Percentiles rank a stretch among this genome's conserved stretches.
Evolutionary conservation across 2,888 invertebrate species (phyloP).

Genomic region (Platypus cylindrus): DNA sequence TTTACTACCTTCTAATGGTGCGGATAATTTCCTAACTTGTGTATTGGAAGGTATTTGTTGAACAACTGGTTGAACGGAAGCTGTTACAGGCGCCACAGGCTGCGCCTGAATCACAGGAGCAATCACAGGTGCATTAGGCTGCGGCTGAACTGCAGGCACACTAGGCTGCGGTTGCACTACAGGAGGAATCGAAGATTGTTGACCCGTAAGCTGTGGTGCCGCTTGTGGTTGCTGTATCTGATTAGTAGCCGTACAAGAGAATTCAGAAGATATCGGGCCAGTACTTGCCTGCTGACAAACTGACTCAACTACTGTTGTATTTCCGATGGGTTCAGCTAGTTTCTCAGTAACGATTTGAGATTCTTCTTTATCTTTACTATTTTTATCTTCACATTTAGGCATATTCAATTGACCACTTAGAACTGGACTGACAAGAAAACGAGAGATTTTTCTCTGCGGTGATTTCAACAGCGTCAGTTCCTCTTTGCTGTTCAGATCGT

Average conservation of each 20-base stretch:
- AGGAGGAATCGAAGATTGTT: constrained; percentile 1
- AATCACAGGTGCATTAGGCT: background rate
- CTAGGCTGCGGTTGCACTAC: constrained; percentile 2
- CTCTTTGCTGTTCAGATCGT: too few relatives aligned
- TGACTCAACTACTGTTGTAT: too few relatives aligned
- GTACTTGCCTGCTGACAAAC: too few relatives aligned
- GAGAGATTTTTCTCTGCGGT: constrained; percentile 58
- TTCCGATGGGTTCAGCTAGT: too few relatives aligned
- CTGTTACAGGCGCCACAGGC: background rate
- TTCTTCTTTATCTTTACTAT: background rate
- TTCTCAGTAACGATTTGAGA: too few relatives aligned
- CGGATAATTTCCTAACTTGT: constrained; percentile 23
- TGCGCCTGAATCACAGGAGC: background rate
- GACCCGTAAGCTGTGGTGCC: constrained; percentile 5
- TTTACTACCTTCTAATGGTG: constrained; percentile 22
- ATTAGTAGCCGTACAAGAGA: background rate
- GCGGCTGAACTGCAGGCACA: constrained; percentile 1
- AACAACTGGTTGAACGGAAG: constrained; percentile 3
- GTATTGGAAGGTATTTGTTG: constrained; percentile 4
- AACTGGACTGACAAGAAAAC: constrained; percentile 73
- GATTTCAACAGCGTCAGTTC: constrained; percentile 30
- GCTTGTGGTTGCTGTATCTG: constrained; percentile 2
- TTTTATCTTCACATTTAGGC: constrained; percentile 31
- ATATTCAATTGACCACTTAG: constrained; percentile 42
- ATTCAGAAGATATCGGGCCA: background rate